A percentile compares a stretch with the other conserved stretches of the same genome.
These are phyloP conservation scores for Xyrichtys novacula DNA, from an alignment of 2,797 vertebrate genomes.

Conservation along the genomic window DNA sequence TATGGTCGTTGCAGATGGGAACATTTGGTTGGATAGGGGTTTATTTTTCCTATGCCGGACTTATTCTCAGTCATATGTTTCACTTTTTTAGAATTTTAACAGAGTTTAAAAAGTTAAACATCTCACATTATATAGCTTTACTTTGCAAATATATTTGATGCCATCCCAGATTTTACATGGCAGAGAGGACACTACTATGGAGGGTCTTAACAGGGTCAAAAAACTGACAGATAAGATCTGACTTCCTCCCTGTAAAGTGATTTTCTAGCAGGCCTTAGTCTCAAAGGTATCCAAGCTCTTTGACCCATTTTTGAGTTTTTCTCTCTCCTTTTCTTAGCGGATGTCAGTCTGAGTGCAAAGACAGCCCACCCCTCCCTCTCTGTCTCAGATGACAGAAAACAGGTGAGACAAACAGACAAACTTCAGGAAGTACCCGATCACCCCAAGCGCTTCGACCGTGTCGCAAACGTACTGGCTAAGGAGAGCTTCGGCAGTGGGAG, in stretches of 20 bases:
- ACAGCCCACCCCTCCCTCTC: conserved; percentile 87
- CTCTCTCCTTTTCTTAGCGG: conserved; percentile 65
- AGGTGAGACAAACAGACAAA: conserved; percentile 80
- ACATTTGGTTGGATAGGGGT: no score
- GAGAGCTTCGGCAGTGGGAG: conserved; percentile 81
- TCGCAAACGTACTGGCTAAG: conserved; percentile 84
- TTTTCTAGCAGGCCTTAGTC: background rate
- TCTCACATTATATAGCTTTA: no score
- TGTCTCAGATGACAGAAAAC: conserved; percentile 85
- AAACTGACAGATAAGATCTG: background rate
- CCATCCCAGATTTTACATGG: no score
- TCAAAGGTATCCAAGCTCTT: background rate
- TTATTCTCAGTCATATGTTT: no score
- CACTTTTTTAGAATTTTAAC: no score
- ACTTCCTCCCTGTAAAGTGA: background rate
- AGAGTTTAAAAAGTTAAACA: no score
- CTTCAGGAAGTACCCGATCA: conserved; percentile 82
- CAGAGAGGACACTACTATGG: no score
- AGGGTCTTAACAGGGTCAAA: no score
- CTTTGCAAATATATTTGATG: no score
- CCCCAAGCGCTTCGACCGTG: conserved; percentile 86
- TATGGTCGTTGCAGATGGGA: no score
- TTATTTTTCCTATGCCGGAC: no score
- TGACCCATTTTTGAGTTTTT: conserved; percentile 11
- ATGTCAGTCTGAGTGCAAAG: conserved; percentile 84